A percentile compares a stretch with the other conserved stretches of the same genome.
Evolutionary conservation across 2,888 invertebrate genomes (phyloP).

Genomic region (Carpatolechia fugitivella): DNA sequence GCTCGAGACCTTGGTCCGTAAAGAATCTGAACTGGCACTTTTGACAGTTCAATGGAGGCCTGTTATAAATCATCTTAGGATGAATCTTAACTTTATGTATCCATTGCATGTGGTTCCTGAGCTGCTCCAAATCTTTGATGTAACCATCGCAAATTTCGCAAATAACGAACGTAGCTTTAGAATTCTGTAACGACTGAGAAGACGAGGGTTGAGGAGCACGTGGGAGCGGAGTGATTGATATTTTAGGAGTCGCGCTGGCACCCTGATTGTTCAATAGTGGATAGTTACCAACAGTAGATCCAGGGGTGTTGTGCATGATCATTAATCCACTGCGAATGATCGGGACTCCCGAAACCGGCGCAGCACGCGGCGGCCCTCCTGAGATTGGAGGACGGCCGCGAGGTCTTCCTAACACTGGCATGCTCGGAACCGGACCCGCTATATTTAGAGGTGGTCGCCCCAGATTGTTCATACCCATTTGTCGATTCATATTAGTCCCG

Average conservation of each 20-base stretch:
- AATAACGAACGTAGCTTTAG: slow-evolving; percentile 94
- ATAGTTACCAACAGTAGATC: slow-evolving; percentile 65
- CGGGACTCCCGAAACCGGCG: slow-evolving; percentile 67
- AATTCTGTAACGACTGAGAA: slow-evolving; percentile 56
- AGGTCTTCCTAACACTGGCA: slow-evolving; percentile 62
- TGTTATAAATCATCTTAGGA: slow-evolving; percentile 96
- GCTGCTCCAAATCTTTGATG: slow-evolving; percentile 96
- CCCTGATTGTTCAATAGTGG: slow-evolving; percentile 61
- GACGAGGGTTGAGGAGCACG: slow-evolving; percentile 79
- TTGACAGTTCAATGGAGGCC: slow-evolving; percentile 96
- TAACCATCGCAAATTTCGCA: slow-evolving; percentile 99
- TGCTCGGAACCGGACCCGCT: slow-evolving; percentile 45
- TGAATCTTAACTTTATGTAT: slow-evolving; percentile 98
- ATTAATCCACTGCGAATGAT: slow-evolving; percentile 81
- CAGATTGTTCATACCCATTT: slow-evolving; percentile 65
- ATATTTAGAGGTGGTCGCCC: slow-evolving; percentile 59
- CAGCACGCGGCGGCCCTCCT: slow-evolving; percentile 45
- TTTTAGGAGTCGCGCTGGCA: slow-evolving; percentile 88
- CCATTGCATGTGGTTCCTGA: slow-evolving; percentile 98
- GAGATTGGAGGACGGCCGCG: slow-evolving; percentile 70
- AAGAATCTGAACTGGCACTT: slow-evolving; percentile 98
- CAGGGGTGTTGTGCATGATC: slow-evolving; percentile 82
- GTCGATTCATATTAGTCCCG: slow-evolving; percentile 70
- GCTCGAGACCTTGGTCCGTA: slow-evolving; percentile 96
- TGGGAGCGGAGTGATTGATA: slow-evolving; percentile 94